Evolutionary conservation across 2,797 vertebrate species (phyloP).

Genomic region (Enteromius treurensis): DNA sequence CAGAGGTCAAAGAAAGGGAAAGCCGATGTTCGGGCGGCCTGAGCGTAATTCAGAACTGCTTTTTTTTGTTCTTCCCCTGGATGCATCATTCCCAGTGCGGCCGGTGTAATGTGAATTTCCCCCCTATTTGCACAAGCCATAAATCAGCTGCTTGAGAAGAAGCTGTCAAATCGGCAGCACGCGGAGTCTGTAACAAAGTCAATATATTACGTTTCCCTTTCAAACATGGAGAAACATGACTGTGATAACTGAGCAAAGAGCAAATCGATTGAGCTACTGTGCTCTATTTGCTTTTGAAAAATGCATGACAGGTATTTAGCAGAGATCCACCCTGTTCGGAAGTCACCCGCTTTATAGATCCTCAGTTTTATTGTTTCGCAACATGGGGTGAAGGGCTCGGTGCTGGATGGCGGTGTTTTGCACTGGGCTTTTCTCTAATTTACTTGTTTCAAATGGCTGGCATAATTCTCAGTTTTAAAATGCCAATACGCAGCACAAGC

Average conservation of each 20-base stretch:
- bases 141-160: constrained; percentile 83
- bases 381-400: not conserved
- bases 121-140: constrained; percentile 67
- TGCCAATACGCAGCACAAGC: constrained; percentile 33
- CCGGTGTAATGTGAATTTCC: constrained; percentile 55
- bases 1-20: constrained; percentile 78
- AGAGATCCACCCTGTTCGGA: constrained; percentile 8
- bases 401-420: not conserved
- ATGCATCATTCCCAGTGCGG: constrained; percentile 67
- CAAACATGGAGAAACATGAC: constrained; percentile 82
- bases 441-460: constrained; percentile 28
- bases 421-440: constrained; percentile 29
- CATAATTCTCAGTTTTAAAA: constrained; percentile 48
- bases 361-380: not conserved
- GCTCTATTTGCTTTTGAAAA: constrained; percentile 49
- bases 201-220: constrained; percentile 82
- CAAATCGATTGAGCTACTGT: constrained; percentile 78
- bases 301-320: constrained; percentile 28
- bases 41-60: constrained; percentile 75
- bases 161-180: constrained; percentile 73
- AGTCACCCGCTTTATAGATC: not conserved
- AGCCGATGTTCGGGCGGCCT: constrained; percentile 56
- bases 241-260: constrained; percentile 77
- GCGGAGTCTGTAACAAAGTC: constrained; percentile 78
- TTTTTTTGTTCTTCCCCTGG: constrained; percentile 71